phyloP scores from a whole-genome alignment of 2,888 invertebrate species.

The Cinara cedri region DNA sequence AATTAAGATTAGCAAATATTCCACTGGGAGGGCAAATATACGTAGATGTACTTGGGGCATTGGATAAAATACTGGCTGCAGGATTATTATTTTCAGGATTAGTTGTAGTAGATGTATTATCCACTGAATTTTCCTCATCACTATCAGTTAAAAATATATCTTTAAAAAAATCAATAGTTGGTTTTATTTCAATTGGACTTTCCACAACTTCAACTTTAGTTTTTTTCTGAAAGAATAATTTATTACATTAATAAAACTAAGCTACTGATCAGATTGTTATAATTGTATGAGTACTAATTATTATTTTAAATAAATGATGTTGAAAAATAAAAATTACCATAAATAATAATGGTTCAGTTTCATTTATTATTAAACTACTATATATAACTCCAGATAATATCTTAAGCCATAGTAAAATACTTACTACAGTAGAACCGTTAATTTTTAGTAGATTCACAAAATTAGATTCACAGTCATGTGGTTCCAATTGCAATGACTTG shows the following conservation, averaged over 20 bases:
- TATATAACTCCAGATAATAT: not conserved
- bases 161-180: slow-evolving; percentile 68
- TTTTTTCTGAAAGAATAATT: slow-evolving; percentile 5
- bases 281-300: too few relatives aligned
- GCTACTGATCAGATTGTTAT: too few relatives aligned
- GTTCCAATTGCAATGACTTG: slow-evolving; percentile 21
- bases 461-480: not conserved
- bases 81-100: not conserved
- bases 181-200: slow-evolving; percentile 18
- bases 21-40: slow-evolving; percentile 72
- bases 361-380: not conserved
- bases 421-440: not conserved
- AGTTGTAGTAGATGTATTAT: not conserved
- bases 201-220: not conserved
- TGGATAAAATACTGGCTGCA: not conserved
- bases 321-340: too few relatives aligned
- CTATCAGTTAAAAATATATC: slow-evolving; percentile 78
- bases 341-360: too few relatives aligned
- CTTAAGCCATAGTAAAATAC: not conserved
- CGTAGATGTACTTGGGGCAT: slow-evolving; percentile 65
- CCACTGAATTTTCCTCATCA: slow-evolving; percentile 27
- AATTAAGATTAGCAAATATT: slow-evolving; percentile 73
- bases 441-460: not conserved
- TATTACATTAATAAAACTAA: not conserved
- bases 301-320: too few relatives aligned